These are phyloP conservation scores for Protosalanx chinensis DNA, from an alignment of 2,797 vertebrate species.

Conservation along the genomic window DNA sequence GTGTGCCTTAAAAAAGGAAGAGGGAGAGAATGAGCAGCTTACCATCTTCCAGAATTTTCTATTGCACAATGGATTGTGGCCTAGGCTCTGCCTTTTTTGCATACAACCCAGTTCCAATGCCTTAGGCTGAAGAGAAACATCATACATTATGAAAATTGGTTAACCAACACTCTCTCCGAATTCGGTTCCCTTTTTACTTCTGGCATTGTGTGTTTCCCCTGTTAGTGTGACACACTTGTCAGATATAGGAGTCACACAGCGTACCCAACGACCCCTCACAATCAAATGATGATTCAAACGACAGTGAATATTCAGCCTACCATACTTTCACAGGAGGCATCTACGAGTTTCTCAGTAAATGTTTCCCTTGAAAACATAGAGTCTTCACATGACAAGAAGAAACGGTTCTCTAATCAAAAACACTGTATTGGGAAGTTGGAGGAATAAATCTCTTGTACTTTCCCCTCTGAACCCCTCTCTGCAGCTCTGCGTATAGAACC, in stretches of 20 bases:
- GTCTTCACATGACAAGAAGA: not conserved
- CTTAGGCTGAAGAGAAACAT: slow-evolving; percentile 74
- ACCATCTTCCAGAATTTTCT: slow-evolving; percentile 34
- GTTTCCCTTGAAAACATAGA: not conserved
- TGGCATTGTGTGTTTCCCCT: slow-evolving; percentile 70
- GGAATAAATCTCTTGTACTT: not conserved
- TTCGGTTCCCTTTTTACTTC: slow-evolving; percentile 72
- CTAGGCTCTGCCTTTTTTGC: slow-evolving; percentile 67
- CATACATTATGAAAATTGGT: slow-evolving; percentile 74
- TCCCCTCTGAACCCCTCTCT: not conserved
- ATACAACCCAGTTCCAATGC: slow-evolving; percentile 72
- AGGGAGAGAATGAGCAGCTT: slow-evolving; percentile 2
- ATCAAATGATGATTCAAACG: not conserved
- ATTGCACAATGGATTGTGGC: slow-evolving; percentile 39
- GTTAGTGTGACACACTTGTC: slow-evolving; percentile 68
- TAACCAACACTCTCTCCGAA: slow-evolving; percentile 72
- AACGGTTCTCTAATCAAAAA: not conserved
- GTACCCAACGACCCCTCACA: slow-evolving; percentile 36
- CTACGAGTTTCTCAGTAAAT: not conserved
- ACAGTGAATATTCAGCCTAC: not conserved
- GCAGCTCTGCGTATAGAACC: not conserved
- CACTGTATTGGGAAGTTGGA: not conserved
- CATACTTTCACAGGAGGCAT: not conserved
- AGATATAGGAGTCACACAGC: slow-evolving; percentile 61
- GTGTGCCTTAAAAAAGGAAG: not conserved